Conservation (phyloP, 2,888 invertebrate genomes). For the Coelinius sp. region DNA sequence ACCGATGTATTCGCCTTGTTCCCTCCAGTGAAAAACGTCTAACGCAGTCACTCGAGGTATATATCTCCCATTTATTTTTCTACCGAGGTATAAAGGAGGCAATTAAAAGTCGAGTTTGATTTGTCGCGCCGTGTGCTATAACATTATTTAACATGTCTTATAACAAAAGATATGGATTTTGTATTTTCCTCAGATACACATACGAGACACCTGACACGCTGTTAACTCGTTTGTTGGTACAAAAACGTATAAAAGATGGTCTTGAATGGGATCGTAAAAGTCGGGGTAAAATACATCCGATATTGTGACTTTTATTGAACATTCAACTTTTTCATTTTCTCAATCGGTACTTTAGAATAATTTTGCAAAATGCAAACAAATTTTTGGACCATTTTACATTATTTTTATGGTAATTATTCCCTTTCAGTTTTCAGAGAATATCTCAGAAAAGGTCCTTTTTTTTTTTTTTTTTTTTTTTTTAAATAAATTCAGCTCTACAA, state of each 20-base stretch:
- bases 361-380: neutral
- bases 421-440: no score
- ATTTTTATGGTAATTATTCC: no score
- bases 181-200: neutral
- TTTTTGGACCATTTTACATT: neutral
- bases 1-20: slow-evolving; percentile 9
- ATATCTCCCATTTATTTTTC: slow-evolving; percentile 13
- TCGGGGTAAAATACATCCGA: slow-evolving; percentile 26
- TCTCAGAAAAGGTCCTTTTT: no score
- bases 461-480: no score
- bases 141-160: slow-evolving; percentile 11
- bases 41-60: neutral
- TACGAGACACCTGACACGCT: slow-evolving; percentile 18
- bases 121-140: slow-evolving; percentile 25
- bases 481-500: no score
- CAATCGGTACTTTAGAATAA: neutral
- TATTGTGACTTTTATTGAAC: slow-evolving; percentile 8
- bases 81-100: neutral
- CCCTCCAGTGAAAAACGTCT: neutral
- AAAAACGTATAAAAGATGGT: slow-evolving; percentile 22
- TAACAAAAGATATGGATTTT: slow-evolving; percentile 6
- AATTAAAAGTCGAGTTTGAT: slow-evolving; percentile 35
- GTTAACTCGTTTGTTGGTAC: slow-evolving; percentile 6
- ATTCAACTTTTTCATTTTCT: neutral
- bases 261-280: slow-evolving; percentile 23